phyloP scores from a whole-genome alignment of 2,888 invertebrate genomes.

The Caenorhabditis doughertyi region DNA sequence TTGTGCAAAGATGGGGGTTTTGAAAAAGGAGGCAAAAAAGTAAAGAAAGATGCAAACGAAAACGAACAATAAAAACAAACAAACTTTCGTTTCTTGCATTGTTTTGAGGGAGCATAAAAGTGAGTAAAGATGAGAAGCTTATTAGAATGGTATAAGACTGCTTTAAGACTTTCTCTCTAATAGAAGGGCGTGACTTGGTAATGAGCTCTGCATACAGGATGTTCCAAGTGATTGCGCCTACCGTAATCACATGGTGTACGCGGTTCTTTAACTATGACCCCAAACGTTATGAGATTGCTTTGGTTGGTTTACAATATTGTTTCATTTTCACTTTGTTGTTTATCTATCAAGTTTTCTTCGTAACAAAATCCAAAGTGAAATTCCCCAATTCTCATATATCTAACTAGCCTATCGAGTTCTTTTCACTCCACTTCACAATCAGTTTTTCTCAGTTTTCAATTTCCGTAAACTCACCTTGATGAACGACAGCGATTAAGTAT shows the following conservation, averaged over 20 bases:
- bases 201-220: too few species aligned
- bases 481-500: constrained; percentile 68
- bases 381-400: constrained; percentile 6
- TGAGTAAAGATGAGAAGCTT: neutral
- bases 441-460: neutral
- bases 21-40: neutral
- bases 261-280: too few species aligned
- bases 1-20: constrained; percentile 42
- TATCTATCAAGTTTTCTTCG: constrained; percentile 1
- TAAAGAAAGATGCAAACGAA: constrained; percentile 40
- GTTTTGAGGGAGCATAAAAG: neutral
- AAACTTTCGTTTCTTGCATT: constrained; percentile 2
- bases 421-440: neutral
- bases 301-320: constrained; percentile 27
- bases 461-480: constrained; percentile 62
- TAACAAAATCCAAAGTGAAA: neutral
- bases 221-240: too few species aligned
- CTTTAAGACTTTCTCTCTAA: too few species aligned
- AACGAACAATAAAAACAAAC: constrained; percentile 49
- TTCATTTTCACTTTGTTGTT: neutral
- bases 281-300: neutral
- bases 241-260: too few species aligned
- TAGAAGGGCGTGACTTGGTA: too few species aligned
- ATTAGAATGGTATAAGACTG: neutral
- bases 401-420: constrained; percentile 25